Base-by-base conservation (phyloP, 2,113 vertebrate species). In the Phylloscopus trochilus region DNA sequence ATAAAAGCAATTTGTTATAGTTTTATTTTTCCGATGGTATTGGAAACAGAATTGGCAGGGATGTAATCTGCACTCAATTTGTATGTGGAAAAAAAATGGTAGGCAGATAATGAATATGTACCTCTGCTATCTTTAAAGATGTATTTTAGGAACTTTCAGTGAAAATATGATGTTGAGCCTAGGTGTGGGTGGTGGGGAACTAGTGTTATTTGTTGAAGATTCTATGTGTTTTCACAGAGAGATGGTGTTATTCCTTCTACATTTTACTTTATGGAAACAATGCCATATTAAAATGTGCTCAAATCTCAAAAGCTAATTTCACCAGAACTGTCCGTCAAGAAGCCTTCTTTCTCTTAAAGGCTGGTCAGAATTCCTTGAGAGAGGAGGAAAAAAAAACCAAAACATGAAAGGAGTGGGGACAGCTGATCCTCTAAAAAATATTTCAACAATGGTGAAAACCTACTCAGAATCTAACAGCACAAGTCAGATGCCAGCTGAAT, bases 1-100 rank as follows among this genome's bases (percentile, higher is more conserved):
- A 95, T 95, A 83, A 92, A 95, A 95, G 39, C 87, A 94, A 95
- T 95, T 92, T 97, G 76, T 86, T 90, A 76, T 88, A 90, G 87
- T 89, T 90, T 70, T 95, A 91, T 91, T 95, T 95, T 90, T 95
- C 86, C 81, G 77, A 8, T 86, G 84, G 46, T 53, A 26, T 94
- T 85, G 92, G 92, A 91, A 96, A 94, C 78, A 75, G 56, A 90
- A 93, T 66, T 81, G 94, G 81, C 59, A 89, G 79, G 70, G 89
- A 62, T 95, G 46, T 79, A 70, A 79, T 63, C 43, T 96, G 75
- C 69, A 69, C 72, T 95, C 58, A 86, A 59, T 95, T 92, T 91
- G 43, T 83, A 37, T 41, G 43, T 44, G n/a, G 17, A 82, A 91
- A 82, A 82, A 86, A 96, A 83, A 47, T 62, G 87, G 78, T 37